Conservation (phyloP, 2,888 invertebrate species). For the Noctua fimbriata region DNA sequence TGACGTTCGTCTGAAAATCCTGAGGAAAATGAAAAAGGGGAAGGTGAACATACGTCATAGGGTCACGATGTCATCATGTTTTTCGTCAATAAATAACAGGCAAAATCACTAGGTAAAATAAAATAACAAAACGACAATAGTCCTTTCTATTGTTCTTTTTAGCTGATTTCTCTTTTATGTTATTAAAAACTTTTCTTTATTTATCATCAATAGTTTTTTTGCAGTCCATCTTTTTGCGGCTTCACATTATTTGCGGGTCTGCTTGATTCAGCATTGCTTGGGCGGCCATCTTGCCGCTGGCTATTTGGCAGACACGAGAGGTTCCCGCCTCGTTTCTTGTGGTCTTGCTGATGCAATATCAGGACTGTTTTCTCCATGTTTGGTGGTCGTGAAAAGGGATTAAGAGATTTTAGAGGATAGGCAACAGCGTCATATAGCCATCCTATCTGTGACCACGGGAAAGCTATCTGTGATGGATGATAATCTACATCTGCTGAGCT, state of each 20-base stretch:
- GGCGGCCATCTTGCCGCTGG: background rate
- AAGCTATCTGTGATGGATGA: background rate
- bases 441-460: too few species aligned
- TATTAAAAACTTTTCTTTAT: too few species aligned
- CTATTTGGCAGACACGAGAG: background rate
- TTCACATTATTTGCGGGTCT: background rate
- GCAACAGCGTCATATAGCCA: background rate
- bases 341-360: background rate
- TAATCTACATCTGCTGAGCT: background rate
- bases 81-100: background rate
- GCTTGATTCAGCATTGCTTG: background rate
- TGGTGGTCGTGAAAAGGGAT: background rate
- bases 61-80: background rate
- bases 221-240: background rate
- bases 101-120: background rate
- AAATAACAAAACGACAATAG: background rate
- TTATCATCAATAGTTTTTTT: background rate
- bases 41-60: slow-evolving; percentile 16
- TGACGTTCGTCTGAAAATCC: slow-evolving; percentile 37
- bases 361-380: background rate
- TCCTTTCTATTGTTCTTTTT: background rate
- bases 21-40: background rate
- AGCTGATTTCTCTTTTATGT: background rate
- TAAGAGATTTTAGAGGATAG: background rate
- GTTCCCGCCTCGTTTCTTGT: too few species aligned